Conservation (phyloP, 2,113 vertebrate genomes). For the Aphyosemion australe region DNA sequence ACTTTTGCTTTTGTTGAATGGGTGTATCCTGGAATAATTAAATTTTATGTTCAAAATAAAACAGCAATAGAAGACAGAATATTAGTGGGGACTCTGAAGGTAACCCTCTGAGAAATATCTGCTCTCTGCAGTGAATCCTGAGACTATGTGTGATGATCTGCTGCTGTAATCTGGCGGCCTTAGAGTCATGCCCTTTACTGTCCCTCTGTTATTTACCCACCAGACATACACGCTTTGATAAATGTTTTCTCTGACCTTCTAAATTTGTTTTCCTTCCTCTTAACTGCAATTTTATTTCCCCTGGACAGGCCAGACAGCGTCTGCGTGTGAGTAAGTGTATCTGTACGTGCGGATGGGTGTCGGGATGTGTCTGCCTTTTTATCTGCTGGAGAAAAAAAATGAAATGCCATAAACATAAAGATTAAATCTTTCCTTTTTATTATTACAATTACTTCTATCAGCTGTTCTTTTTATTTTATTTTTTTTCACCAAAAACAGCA, state of each 20-base stretch:
- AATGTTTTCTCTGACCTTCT: slow-evolving; percentile 77
- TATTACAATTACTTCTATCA: slow-evolving; percentile 32
- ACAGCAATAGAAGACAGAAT: slow-evolving; percentile 60
- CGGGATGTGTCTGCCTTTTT: slow-evolving; percentile 25
- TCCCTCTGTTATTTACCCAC: slow-evolving; percentile 77
- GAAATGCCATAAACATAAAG: slow-evolving; percentile 1
- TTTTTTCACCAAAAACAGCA: slow-evolving; percentile 30
- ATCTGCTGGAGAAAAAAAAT: slow-evolving; percentile 7
- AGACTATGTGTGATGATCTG: slow-evolving; percentile 69
- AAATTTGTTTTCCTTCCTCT: slow-evolving; percentile 75
- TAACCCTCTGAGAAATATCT: slow-evolving; percentile 70
- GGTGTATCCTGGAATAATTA: slow-evolving; percentile 45
- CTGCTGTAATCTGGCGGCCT: slow-evolving; percentile 72
- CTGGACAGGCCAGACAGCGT: slow-evolving; percentile 57
- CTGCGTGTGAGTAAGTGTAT: slow-evolving; percentile 26
- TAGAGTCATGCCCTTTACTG: slow-evolving; percentile 76
- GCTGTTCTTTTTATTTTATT: too few species aligned
- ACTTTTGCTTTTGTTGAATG: slow-evolving; percentile 46
- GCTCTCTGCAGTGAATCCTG: slow-evolving; percentile 57
- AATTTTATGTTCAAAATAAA: slow-evolving; percentile 69
- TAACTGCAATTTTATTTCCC: slow-evolving; percentile 73
- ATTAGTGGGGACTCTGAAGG: slow-evolving; percentile 56
- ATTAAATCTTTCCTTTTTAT: slow-evolving; percentile 31
- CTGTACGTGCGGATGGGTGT: slow-evolving; percentile 11
- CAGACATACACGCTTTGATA: slow-evolving; percentile 75